Evolutionary conservation across 2,888 invertebrate species (phyloP).

Genomic region (Altica lythri): DNA sequence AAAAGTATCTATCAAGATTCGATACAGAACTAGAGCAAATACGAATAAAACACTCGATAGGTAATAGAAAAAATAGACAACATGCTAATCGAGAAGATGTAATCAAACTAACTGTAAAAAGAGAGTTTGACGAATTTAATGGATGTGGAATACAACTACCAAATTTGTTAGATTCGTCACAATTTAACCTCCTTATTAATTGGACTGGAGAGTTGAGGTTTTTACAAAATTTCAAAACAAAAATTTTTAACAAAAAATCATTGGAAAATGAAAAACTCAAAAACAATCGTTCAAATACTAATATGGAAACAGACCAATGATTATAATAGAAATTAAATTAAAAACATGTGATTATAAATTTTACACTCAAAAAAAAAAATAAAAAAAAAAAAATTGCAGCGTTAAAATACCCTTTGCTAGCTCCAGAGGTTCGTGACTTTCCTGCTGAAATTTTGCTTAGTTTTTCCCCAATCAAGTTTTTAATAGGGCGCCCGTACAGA

Average conservation of each 20-base stretch:
- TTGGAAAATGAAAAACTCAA: no score
- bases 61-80: slow-evolving; percentile 74
- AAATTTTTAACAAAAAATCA: slow-evolving; percentile 60
- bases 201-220: slow-evolving; percentile 73
- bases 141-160: slow-evolving; percentile 82
- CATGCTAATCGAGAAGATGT: slow-evolving; percentile 81
- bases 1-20: slow-evolving; percentile 45
- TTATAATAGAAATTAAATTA: no score
- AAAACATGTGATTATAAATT: no score
- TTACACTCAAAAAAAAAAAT: no score
- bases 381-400: no score
- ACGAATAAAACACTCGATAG: slow-evolving; percentile 75
- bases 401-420: no score
- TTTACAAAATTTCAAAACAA: slow-evolving; percentile 69
- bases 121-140: slow-evolving; percentile 74
- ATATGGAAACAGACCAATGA: no score
- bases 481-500: no score
- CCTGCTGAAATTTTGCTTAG: no score
- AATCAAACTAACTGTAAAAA: slow-evolving; percentile 75
- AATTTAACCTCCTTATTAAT: slow-evolving; percentile 64
- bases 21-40: slow-evolving; percentile 56
- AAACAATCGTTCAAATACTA: no score
- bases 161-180: slow-evolving; percentile 65
- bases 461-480: no score
- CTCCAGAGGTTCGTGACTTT: no score